Evolutionary conservation across 2,888 invertebrate genomes (phyloP), one percentile per base, ranked within the genome.

Genomic region (Pedicia rivosa): DNA sequence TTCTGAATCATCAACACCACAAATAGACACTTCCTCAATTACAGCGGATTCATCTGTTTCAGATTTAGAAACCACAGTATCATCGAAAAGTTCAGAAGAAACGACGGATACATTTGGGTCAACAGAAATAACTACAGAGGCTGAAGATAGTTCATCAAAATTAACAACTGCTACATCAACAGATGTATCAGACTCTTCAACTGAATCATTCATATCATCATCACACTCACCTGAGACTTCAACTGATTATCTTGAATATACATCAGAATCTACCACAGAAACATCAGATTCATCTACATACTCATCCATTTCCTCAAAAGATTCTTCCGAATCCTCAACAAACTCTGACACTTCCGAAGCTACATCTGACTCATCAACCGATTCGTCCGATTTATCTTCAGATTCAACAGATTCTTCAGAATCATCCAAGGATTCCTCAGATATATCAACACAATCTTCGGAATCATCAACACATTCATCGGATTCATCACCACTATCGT

Each of bases 281-380:
- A 16, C 28, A 29, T 12, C 26, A 28, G 38, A 24, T 10, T 24
- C 30, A 20, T 19, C 33, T 17, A 19, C 32, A 33, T n/a, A n/a
- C n/a, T n/a, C n/a, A n/a, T n/a, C n/a, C n/a, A n/a, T n/a, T n/a
- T n/a, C 14, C 16, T 33, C 35, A 30, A 27, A 13, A 19, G 26
- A 31, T 26, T 17, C 31, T 2, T 20, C 35, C n/a, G 40, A 40
- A 24, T 26, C 36, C 4, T 34, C 35, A 25, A 33, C 37, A 13
- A 30, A 32, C 13, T 32, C 38, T 14, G 36, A 25, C 20, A 24
- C 37, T 14, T 30, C 40, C 5, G 36, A 28, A 26, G 36, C 37
- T 10, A 17, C 36, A 29, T 20, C 34, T 10, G 35, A 36, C 4
- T 34, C 32, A 25, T 14, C 41, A 17, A 16, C 37, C 2, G 35